Evolutionary conservation across 92 coral and sea anemone genomes (phyloP).

Genomic region (Isaurus tuberculatus): DNA sequence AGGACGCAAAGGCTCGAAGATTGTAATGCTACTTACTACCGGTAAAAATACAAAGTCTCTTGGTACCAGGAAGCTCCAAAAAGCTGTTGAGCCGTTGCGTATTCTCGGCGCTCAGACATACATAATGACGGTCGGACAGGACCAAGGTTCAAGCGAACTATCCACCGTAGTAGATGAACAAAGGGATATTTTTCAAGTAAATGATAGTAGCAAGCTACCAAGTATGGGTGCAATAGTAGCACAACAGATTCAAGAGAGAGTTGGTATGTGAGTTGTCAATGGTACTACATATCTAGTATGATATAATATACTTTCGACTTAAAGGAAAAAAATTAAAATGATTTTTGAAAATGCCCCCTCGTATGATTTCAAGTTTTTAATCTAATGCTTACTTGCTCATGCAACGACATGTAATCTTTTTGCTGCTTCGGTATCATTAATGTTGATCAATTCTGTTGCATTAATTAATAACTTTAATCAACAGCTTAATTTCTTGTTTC

Average conservation of each 20-base stretch:
- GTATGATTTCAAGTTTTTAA: too few relatives aligned
- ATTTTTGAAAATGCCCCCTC: too few relatives aligned
- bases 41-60: slow-evolving; percentile 53
- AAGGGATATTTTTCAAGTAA: slow-evolving; percentile 43
- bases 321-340: too few relatives aligned
- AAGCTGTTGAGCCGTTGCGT: slow-evolving; percentile 59
- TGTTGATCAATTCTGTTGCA: too few relatives aligned
- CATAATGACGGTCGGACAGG: slow-evolving; percentile 56
- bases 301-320: too few relatives aligned
- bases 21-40: slow-evolving; percentile 58
- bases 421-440: too few relatives aligned
- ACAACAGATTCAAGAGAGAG: slow-evolving; percentile 27
- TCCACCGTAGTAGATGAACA: slow-evolving; percentile 25
- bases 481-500: not conserved
- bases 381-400: too few relatives aligned
- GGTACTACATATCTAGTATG: too few relatives aligned
- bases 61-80: slow-evolving; percentile 5
- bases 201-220: slow-evolving; percentile 19
- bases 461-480: too few relatives aligned
- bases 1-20: slow-evolving; percentile 59
- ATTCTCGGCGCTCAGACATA: slow-evolving; percentile 59
- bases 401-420: too few relatives aligned
- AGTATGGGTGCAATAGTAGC: not conserved
- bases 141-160: slow-evolving; percentile 40
- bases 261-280: slow-evolving; percentile 7